A percentile compares a stretch with the other conserved stretches of the same genome.
Conservation (phyloP, 2,113 vertebrate genomes). For the Lophura nycthemera region DNA sequence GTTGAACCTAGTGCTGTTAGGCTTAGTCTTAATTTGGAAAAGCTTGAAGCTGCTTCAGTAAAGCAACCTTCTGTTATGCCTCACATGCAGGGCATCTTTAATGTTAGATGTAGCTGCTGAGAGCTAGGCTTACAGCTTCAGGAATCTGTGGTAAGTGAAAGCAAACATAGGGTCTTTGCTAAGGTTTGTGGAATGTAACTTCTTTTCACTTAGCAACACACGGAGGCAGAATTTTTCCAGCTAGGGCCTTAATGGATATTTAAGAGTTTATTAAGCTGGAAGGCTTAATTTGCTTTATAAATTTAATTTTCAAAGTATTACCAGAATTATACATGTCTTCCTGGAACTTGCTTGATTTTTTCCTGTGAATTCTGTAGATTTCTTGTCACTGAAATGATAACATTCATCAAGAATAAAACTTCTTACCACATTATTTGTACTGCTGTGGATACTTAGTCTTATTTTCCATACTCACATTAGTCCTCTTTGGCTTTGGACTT, state of each 20-base stretch:
- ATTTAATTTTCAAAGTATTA: neutral
- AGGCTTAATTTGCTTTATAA: conserved; percentile 4
- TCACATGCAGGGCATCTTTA: neutral
- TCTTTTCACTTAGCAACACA: neutral
- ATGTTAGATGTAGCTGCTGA: neutral
- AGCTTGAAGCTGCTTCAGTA: neutral
- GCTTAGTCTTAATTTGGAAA: conserved; percentile 22
- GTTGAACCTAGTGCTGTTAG: neutral
- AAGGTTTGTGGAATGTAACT: neutral
- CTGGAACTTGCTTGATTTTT: neutral
- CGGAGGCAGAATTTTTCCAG: neutral
- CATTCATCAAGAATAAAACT: neutral
- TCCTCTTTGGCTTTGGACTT: neutral
- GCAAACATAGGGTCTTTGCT: neutral
- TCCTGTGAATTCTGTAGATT: neutral
- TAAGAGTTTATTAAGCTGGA: neutral
- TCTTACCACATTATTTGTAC: neutral
- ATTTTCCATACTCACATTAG: neutral
- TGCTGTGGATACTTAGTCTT: neutral
- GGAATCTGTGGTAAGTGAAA: conserved; percentile 28
- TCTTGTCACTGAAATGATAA: neutral
- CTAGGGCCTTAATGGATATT: neutral
- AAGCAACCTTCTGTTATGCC: neutral
- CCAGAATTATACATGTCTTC: neutral
- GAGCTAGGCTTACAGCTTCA: neutral